These are phyloP conservation scores for Xenentodon cancila DNA, from an alignment of 2,797 vertebrate species.

Conservation along the genomic window DNA sequence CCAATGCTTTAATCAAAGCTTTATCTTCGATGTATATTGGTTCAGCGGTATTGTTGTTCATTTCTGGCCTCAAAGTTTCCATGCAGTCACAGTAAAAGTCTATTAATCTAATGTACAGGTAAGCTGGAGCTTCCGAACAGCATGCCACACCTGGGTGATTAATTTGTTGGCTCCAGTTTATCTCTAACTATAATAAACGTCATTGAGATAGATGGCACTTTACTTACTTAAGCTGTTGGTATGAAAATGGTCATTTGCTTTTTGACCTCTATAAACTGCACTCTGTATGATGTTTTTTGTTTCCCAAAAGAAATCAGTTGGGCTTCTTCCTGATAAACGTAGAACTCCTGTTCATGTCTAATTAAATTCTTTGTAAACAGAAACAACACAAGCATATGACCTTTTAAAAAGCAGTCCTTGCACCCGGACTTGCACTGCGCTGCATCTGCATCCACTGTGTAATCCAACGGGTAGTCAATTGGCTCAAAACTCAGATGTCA, in stretches of 20 bases:
- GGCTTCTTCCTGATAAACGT: background rate
- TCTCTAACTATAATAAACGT: slow-evolving; percentile 29
- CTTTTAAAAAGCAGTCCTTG: slow-evolving; percentile 31
- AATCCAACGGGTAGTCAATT: slow-evolving; percentile 35
- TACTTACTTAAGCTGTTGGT: slow-evolving; percentile 41
- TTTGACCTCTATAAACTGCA: slow-evolving; percentile 16
- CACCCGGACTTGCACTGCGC: slow-evolving; percentile 14
- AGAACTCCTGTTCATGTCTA: background rate
- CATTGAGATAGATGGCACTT: slow-evolving; percentile 16
- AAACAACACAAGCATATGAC: too few relatives aligned
- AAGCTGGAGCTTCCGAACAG: slow-evolving; percentile 29
- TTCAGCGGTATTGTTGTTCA: slow-evolving; percentile 40
- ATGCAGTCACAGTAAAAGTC: slow-evolving; percentile 28
- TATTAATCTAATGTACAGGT: slow-evolving; percentile 27
- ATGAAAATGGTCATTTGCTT: slow-evolving; percentile 21
- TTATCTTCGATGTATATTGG: slow-evolving; percentile 17
- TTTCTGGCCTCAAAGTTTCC: slow-evolving; percentile 44
- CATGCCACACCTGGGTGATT: slow-evolving; percentile 12
- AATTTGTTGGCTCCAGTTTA: slow-evolving; percentile 25
- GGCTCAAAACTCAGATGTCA: slow-evolving; percentile 31
- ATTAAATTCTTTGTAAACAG: background rate
- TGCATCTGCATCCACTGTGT: slow-evolving; percentile 40
- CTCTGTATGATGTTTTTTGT: slow-evolving; percentile 3
- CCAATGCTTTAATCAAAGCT: slow-evolving; percentile 56
- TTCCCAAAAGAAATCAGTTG: slow-evolving; percentile 17